These are phyloP conservation scores for Vanessa atalanta DNA, from an alignment of 1,140 invertebrate species.

Conservation along the genomic window DNA sequence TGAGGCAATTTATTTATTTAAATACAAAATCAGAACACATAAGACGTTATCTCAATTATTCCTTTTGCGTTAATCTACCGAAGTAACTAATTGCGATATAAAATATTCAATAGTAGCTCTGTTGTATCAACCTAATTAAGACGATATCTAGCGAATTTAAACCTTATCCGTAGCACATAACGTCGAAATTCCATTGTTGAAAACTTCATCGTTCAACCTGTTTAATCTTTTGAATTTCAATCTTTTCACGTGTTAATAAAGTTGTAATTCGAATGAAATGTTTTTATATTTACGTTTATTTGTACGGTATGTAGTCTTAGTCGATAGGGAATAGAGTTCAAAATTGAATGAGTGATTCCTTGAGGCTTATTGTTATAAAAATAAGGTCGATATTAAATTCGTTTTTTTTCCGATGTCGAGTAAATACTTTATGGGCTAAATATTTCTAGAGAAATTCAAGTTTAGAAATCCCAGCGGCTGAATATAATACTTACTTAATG, in stretches of 20 bases:
- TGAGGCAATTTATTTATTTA: too few species aligned
- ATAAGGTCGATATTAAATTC: too few species aligned
- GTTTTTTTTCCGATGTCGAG: too few species aligned
- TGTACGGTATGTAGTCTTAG: too few species aligned
- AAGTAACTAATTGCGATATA: conserved; percentile 3
- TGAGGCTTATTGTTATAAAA: too few species aligned
- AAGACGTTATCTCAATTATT: not conserved
- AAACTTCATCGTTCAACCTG: not conserved
- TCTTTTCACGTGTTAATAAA: not conserved
- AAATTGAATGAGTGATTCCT: too few species aligned
- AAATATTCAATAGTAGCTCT: conserved; percentile 3
- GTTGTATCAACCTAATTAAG: conserved; percentile 6
- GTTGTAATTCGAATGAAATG: not conserved
- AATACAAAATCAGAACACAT: not conserved
- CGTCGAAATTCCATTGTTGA: not conserved
- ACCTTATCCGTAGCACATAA: not conserved
- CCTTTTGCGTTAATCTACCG: not conserved
- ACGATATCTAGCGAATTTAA: not conserved
- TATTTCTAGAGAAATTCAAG: too few species aligned
- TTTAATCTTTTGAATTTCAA: not conserved
- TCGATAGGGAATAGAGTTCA: too few species aligned
- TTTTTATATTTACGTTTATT: not conserved
- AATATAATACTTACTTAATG: too few species aligned
- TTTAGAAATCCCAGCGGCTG: too few species aligned
- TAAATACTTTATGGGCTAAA: too few species aligned